Evolutionary conservation across 2,797 vertebrate genomes (phyloP).

Genomic region (Brachyalestes nurse): DNA sequence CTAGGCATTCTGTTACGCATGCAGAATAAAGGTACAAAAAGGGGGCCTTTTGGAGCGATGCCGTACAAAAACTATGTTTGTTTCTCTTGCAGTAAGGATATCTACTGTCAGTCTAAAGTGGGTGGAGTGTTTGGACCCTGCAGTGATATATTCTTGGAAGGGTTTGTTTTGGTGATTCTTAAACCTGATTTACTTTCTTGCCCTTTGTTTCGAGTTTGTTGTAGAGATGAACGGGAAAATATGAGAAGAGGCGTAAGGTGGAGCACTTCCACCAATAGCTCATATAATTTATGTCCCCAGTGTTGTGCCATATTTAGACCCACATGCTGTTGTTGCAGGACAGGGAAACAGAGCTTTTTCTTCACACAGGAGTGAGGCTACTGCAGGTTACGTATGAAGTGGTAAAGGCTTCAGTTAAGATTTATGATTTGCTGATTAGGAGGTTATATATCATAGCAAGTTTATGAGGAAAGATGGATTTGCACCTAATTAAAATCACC

Average conservation of each 20-base stretch:
- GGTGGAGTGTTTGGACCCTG: neutral
- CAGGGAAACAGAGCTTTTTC: neutral
- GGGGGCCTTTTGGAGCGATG: neutral
- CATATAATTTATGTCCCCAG: constrained; percentile 15
- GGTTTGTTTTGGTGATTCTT: neutral
- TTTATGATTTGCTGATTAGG: neutral
- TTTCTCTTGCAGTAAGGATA: neutral
- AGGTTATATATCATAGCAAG: neutral
- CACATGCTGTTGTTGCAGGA: constrained; percentile 6
- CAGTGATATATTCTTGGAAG: neutral
- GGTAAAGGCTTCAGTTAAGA: neutral
- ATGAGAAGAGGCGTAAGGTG: constrained; percentile 32
- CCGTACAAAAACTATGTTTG: neutral
- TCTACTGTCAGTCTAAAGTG: neutral
- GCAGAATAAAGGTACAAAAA: neutral
- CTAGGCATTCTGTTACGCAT: neutral
- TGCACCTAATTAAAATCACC: neutral
- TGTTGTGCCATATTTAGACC: constrained; percentile 29
- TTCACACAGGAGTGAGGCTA: neutral
- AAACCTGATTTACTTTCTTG: neutral
- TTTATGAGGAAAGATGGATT: neutral
- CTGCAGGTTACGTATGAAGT: neutral
- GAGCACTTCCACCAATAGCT: constrained; percentile 47
- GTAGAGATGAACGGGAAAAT: constrained; percentile 8
- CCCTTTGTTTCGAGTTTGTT: constrained; percentile 15